Percentiles rank a stretch among this genome's conserved stretches.
Evolutionary conservation across 1,140 invertebrate species (phyloP).

Genomic region (Carcinoscorpius rotundicauda): DNA sequence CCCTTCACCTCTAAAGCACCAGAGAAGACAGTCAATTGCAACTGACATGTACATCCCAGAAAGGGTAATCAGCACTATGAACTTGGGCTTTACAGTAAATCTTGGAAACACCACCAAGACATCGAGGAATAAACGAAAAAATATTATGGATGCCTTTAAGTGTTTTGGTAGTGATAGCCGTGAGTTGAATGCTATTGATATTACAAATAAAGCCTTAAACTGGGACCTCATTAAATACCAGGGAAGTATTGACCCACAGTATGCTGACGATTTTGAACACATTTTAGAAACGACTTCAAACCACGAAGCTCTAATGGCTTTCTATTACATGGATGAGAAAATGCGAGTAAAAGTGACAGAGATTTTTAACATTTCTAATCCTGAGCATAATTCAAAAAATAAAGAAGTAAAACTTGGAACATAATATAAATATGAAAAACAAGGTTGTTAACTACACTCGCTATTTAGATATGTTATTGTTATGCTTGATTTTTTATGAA

Average conservation of each 20-base stretch:
- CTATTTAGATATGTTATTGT: too few species aligned
- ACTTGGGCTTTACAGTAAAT: slow-evolving; percentile 52
- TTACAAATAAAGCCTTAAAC: slow-evolving; percentile 22
- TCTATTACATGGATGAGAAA: slow-evolving; percentile 66
- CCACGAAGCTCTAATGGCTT: slow-evolving; percentile 75
- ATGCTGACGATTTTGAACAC: slow-evolving; percentile 70
- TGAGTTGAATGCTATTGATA: slow-evolving; percentile 23
- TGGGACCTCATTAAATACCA: slow-evolving; percentile 18
- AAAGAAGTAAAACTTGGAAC: too few species aligned
- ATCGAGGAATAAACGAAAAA: slow-evolving; percentile 2
- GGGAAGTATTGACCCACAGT: slow-evolving; percentile 22
- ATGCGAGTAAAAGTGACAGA: slow-evolving; percentile 74
- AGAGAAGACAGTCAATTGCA: slow-evolving; percentile 18
- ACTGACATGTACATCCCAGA: slow-evolving; percentile 5
- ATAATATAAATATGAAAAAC: too few species aligned
- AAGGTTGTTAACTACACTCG: too few species aligned
- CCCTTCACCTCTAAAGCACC: neutral
- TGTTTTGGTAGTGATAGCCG: slow-evolving; percentile 15
- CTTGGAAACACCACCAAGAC: slow-evolving; percentile 29
- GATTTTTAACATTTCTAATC: slow-evolving; percentile 69
- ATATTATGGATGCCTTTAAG: slow-evolving; percentile 12
- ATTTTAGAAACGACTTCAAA: slow-evolving; percentile 67
- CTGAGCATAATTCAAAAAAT: slow-evolving; percentile 28
- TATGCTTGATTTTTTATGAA: too few species aligned
- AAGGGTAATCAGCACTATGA: slow-evolving; percentile 41